Evolutionary conservation across 92 coral and sea anemone genomes (phyloP).

Genomic region (Desmophyllum pertusum): DNA sequence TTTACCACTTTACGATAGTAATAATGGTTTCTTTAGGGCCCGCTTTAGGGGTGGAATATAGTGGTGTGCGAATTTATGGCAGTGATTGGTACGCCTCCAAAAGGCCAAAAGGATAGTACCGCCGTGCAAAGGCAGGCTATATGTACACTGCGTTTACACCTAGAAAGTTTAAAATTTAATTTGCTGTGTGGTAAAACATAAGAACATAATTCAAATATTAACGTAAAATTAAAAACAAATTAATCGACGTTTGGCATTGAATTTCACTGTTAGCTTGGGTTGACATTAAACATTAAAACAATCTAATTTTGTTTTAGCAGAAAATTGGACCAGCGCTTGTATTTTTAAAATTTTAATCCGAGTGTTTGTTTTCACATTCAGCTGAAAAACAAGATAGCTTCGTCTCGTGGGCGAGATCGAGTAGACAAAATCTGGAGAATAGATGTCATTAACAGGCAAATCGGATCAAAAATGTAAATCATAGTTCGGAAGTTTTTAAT

Average conservation of each 20-base stretch:
- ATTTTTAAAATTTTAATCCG: background rate
- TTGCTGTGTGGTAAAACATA: background rate
- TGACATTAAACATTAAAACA: no score
- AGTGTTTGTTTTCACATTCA: background rate
- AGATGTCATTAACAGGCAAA: background rate
- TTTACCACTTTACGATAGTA: background rate
- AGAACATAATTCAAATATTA: background rate
- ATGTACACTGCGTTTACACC: background rate
- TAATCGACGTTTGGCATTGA: background rate
- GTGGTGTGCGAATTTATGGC: background rate
- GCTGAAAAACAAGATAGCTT: background rate
- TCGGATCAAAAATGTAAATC: constrained; percentile 1
- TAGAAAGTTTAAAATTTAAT: background rate
- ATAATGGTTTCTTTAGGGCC: background rate
- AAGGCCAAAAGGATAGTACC: background rate
- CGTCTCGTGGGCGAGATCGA: background rate
- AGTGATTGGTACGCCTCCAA: background rate
- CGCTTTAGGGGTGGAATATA: background rate
- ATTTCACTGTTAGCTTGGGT: background rate
- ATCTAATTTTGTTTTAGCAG: background rate
- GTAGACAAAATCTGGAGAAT: constrained; percentile 1
- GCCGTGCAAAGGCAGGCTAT: background rate
- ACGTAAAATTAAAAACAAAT: background rate
- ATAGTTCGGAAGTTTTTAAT: background rate
- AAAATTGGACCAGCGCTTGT: background rate